Evolutionary conservation across 2,888 invertebrate species (phyloP), one percentile per base, ranked within the genome.

Genomic region (Osmoderma eremita): DNA sequence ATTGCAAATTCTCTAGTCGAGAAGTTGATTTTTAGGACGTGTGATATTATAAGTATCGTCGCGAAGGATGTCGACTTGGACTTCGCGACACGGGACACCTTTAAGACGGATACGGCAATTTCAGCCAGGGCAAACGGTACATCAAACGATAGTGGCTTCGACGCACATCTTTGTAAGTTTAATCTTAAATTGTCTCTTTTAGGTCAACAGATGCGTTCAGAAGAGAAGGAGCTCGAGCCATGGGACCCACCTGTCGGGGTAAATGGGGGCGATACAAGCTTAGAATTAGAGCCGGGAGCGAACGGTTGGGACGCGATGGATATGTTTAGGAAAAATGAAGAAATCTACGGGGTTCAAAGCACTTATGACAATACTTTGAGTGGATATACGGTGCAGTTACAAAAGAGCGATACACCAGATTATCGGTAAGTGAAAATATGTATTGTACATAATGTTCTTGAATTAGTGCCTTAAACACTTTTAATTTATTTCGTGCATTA

Each of bases 271-370:
- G 85, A 86, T 51, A 85, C 88, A 24, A 85, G 89, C 67, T 83
- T 88, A 72, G 92, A 92, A 75, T 82, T 93, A 67, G 92, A 92
- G 78, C 86, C 89, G 74, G 88, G 89, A 72, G 88, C 91, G 83
- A 96, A 96, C 85, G 98, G 98, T 67, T 98, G 98, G 98, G 95
- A 97, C 85, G 92, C 93, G 1, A 90, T 92, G 81, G 97, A 98
- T 75, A 98, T 98, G 98, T 98, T 98, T 84, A 88, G 91, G 72
- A 94, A 91, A 81, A 98, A 98, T 84, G 94, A 95, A 81, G 88
- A 90, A 79, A 88, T 92, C 72, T 97, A 97, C 82, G 96, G 97
- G 63, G 95, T 98, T 8, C 91, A 91, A 77, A 93, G 96, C 73
- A 95, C 95, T 1, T 98, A 94, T 81, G 95, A 96, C 79, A 93